These are phyloP conservation scores for Scomber japonicus DNA, from an alignment of 2,113 vertebrate genomes.

Conservation along the genomic window DNA sequence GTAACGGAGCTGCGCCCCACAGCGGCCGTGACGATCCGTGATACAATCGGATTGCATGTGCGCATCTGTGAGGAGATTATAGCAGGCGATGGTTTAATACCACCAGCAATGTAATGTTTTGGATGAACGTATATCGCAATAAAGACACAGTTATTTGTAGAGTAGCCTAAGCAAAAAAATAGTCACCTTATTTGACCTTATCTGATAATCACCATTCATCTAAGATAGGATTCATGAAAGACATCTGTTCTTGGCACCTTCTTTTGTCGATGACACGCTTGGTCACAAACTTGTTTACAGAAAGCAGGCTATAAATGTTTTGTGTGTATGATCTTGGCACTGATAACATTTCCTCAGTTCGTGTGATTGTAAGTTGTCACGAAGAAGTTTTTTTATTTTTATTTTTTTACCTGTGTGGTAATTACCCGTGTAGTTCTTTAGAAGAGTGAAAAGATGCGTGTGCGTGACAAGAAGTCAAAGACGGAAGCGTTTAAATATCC, in stretches of 20 bases:
- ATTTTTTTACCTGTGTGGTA: neutral
- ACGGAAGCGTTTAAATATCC: neutral
- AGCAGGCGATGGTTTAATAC: neutral
- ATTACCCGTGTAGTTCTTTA: neutral
- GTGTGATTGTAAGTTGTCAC: neutral
- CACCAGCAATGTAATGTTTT: neutral
- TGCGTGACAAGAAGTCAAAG: conserved; percentile 2
- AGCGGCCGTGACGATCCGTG: conserved; percentile 44
- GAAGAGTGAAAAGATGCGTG: conserved; percentile 10
- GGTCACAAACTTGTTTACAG: neutral
- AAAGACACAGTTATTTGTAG: neutral
- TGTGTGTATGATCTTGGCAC: neutral
- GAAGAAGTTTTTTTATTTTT: neutral
- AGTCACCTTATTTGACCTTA: neutral
- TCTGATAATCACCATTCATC: neutral
- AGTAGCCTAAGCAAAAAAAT: too few relatives aligned
- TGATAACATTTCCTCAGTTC: neutral
- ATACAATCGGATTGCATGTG: neutral
- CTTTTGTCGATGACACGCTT: neutral
- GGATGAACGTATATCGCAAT: neutral
- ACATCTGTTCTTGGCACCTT: too few relatives aligned
- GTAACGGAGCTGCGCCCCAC: conserved; percentile 62
- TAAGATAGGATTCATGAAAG: too few relatives aligned
- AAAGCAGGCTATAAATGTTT: neutral
- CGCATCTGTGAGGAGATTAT: conserved; percentile 34